Evolutionary conservation across 2,888 invertebrate species (phyloP).

Genomic region (Cremastinae sp.): DNA sequence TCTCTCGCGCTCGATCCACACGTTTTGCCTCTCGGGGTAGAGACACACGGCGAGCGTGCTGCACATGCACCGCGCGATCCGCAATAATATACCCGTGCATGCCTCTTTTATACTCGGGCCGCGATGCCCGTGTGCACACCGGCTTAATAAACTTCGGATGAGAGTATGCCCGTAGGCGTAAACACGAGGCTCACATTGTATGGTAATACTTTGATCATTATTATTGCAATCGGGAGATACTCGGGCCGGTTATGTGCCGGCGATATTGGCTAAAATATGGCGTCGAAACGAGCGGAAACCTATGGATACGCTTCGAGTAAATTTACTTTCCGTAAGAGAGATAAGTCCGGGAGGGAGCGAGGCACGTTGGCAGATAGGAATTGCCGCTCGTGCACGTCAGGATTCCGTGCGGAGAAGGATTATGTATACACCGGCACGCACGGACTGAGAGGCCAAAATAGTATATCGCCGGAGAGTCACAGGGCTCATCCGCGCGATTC

Average conservation of each 20-base stretch:
- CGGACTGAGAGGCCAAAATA: conserved; percentile 10
- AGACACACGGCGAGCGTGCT: conserved; percentile 16
- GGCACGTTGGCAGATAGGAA: too few relatives aligned
- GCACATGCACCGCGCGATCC: conserved; percentile 26
- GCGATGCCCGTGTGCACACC: conserved; percentile 13
- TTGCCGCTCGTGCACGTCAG: conserved; percentile 33
- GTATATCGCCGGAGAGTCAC: conserved; percentile 15
- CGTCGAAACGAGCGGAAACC: neutral
- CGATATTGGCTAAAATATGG: conserved; percentile 3
- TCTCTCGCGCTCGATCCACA: conserved; percentile 22
- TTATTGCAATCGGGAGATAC: conserved; percentile 48
- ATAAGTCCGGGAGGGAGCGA: neutral
- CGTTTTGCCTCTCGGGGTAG: conserved; percentile 42
- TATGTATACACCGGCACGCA: conserved; percentile 51
- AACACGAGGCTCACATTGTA: conserved; percentile 46
- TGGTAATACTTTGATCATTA: conserved; percentile 42
- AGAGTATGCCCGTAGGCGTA: conserved; percentile 46
- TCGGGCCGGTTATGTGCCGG: neutral
- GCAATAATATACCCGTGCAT: conserved; percentile 42
- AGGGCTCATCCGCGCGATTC: too few relatives aligned
- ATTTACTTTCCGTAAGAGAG: neutral
- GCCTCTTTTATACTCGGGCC: conserved; percentile 22
- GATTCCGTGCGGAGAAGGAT: conserved; percentile 41
- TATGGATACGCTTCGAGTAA: neutral
- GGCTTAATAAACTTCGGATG: conserved; percentile 53